These are phyloP conservation scores for Cephus sareptanus DNA, from an alignment of 2,888 invertebrate species.

Conservation along the genomic window DNA sequence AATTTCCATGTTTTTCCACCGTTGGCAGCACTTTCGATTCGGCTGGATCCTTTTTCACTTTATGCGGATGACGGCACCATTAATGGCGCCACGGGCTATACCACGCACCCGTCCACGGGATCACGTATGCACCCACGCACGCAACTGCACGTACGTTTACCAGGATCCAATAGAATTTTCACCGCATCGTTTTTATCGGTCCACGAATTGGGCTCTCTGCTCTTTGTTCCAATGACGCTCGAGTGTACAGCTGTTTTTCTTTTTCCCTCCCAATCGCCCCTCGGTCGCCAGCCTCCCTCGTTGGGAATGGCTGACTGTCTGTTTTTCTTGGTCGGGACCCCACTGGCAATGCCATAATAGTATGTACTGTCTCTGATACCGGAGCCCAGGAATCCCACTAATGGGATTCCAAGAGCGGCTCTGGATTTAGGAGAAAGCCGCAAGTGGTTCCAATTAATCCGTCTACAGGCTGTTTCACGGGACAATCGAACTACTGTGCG, in stretches of 20 bases:
- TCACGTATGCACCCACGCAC: neutral
- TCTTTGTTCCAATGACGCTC: neutral
- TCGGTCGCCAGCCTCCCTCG: neutral
- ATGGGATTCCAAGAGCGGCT: neutral
- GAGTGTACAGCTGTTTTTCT: neutral
- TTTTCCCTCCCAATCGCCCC: neutral
- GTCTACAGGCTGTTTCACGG: neutral
- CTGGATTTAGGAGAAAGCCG: neutral
- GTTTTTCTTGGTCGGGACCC: neutral
- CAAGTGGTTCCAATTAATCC: neutral
- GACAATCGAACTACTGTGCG: neutral
- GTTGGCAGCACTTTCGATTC: neutral
- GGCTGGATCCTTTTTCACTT: neutral
- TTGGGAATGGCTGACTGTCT: neutral
- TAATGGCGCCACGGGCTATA: constrained; percentile 16
- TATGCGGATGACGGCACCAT: constrained; percentile 18
- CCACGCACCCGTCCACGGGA: neutral
- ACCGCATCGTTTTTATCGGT: neutral
- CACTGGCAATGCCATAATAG: neutral
- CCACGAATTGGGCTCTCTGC: neutral
- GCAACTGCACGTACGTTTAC: neutral
- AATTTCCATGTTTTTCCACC: neutral
- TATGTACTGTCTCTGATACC: neutral
- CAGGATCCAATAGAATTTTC: neutral
- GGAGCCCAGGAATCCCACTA: neutral